Percentiles rank a stretch among this genome's conserved stretches.
phyloP scores from a whole-genome alignment of 2,113 vertebrate species.

The Tupaia tana region DNA sequence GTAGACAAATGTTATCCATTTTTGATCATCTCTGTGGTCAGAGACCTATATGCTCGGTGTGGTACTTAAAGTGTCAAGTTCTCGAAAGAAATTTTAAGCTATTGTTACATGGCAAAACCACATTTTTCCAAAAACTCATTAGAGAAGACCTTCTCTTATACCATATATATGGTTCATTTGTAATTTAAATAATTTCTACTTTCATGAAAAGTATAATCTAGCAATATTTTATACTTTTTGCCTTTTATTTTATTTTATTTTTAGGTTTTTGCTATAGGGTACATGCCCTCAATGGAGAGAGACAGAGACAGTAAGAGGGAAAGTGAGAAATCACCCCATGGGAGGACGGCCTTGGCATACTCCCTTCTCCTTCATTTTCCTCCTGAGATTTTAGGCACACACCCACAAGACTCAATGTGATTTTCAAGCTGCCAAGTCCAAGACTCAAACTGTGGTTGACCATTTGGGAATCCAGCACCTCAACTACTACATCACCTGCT shows the following conservation, averaged over 20 bases:
- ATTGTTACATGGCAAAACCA: neutral
- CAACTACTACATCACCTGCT: too few relatives aligned
- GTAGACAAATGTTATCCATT: neutral
- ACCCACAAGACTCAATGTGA: too few relatives aligned
- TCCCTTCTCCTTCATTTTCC: too few relatives aligned
- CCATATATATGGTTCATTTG: neutral
- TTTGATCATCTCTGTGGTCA: neutral
- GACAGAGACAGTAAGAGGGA: too few relatives aligned
- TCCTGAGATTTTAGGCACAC: too few relatives aligned
- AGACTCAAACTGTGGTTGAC: too few relatives aligned
- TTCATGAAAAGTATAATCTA: slow-evolving; percentile 54
- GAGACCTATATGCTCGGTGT: neutral
- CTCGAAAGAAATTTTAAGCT: neutral
- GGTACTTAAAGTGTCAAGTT: neutral
- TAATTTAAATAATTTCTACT: slow-evolving; percentile 38
- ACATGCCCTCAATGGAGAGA: too few relatives aligned
- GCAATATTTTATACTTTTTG: neutral
- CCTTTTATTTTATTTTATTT: neutral
- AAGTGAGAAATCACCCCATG: too few relatives aligned
- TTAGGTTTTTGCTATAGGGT: too few relatives aligned
- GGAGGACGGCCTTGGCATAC: too few relatives aligned
- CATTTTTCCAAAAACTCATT: slow-evolving; percentile 11
- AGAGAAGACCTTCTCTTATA: neutral
- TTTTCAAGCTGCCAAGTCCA: too few relatives aligned
- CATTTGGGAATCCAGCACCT: too few relatives aligned